Evolutionary conservation across 2,797 vertebrate genomes (phyloP).

Genomic region (Amphiprion clarkii): DNA sequence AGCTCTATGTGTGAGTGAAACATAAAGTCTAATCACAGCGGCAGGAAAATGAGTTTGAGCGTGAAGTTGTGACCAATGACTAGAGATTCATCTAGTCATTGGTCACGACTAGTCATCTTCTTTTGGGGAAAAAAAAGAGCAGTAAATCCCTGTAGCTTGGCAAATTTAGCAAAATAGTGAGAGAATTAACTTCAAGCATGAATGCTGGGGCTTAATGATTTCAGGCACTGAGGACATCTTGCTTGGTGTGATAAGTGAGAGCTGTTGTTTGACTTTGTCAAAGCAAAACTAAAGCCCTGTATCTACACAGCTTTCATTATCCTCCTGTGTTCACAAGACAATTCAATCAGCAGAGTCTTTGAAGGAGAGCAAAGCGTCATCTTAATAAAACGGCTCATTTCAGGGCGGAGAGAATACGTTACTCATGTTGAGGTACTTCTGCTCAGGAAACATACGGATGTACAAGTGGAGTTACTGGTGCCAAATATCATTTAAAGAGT

Average conservation of each 20-base stretch:
- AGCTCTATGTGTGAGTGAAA: slow-evolving; percentile 12
- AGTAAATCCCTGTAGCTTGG: slow-evolving; percentile 61
- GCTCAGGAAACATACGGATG: neutral
- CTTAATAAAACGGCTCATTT: slow-evolving; percentile 48
- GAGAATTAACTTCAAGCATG: slow-evolving; percentile 77
- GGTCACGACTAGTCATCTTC: no score
- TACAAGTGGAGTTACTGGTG: neutral
- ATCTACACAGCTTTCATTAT: slow-evolving; percentile 69
- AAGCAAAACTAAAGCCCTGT: slow-evolving; percentile 64
- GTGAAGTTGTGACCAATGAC: slow-evolving; percentile 24
- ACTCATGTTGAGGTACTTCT: neutral
- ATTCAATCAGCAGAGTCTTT: slow-evolving; percentile 59
- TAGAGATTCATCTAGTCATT: slow-evolving; percentile 31
- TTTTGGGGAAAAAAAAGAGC: slow-evolving; percentile 49
- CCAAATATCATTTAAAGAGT: neutral
- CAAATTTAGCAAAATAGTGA: slow-evolving; percentile 69
- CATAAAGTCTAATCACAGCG: slow-evolving; percentile 30
- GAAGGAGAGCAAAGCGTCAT: slow-evolving; percentile 51
- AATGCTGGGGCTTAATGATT: slow-evolving; percentile 74
- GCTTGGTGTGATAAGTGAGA: slow-evolving; percentile 74
- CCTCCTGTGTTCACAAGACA: slow-evolving; percentile 63
- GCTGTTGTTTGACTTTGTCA: slow-evolving; percentile 77
- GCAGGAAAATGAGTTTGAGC: slow-evolving; percentile 6
- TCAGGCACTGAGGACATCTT: slow-evolving; percentile 71
- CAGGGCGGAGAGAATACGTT: slow-evolving; percentile 12